Conservation (phyloP, 2,888 invertebrate species). For the Mongoloraphidia duomilia region DNA sequence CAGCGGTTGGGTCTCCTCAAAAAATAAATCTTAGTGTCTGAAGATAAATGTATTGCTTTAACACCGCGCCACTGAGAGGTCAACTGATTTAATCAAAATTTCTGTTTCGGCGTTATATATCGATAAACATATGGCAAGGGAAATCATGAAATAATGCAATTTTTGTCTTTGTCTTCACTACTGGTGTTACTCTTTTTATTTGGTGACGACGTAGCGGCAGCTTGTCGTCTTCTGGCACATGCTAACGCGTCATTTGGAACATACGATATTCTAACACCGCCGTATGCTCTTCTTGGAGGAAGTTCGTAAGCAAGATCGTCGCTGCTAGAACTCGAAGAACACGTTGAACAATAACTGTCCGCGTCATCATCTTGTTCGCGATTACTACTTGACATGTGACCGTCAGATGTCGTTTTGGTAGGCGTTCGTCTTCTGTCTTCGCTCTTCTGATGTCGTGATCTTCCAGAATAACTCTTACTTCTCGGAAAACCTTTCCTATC, state of each 20-base stretch:
- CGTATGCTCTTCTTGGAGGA: conserved; percentile 70
- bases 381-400: conserved; percentile 21
- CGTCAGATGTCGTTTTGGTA: conserved; percentile 25
- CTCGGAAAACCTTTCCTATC: conserved; percentile 30
- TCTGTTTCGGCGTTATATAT: too few species aligned
- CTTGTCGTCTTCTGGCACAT: conserved; percentile 55
- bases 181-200: conserved; percentile 23
- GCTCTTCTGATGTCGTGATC: conserved; percentile 26
- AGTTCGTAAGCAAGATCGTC: conserved; percentile 78
- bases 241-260: conserved; percentile 86
- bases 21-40: too few species aligned
- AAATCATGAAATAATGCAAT: conserved; percentile 76
- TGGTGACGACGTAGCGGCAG: conserved; percentile 27
- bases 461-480: conserved; percentile 38
- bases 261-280: conserved; percentile 81
- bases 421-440: conserved; percentile 21
- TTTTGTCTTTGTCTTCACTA: conserved; percentile 52
- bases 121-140: conserved; percentile 19
- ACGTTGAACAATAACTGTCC: conserved; percentile 78
- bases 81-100: too few species aligned
- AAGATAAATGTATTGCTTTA: too few species aligned
- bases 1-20: too few species aligned
- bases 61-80: too few species aligned
- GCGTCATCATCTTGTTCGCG: conserved; percentile 42
- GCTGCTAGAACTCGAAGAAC: conserved; percentile 72